Percentiles rank a stretch among this genome's conserved stretches.
Evolutionary conservation across 2,797 vertebrate genomes (phyloP).

Genomic region (Pteronotus mesoamericanus): DNA sequence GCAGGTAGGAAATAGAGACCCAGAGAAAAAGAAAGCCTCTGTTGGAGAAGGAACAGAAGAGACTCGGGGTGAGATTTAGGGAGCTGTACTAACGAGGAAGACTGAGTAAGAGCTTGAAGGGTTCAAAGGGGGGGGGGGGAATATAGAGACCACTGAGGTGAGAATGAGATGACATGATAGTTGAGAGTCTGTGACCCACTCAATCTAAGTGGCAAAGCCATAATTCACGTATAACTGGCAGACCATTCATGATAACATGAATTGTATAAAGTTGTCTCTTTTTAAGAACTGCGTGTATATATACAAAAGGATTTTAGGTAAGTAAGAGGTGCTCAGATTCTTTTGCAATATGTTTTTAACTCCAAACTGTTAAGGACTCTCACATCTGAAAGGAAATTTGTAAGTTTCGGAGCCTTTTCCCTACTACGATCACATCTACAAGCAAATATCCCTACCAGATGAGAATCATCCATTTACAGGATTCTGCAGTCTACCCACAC

Average conservation of each 20-base stretch:
- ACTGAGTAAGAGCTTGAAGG: neutral
- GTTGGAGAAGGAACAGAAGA: neutral
- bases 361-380: neutral
- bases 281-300: neutral
- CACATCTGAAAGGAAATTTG: neutral
- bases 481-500: neutral
- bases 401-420: neutral
- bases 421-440: neutral
- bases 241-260: neutral
- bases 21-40: neutral
- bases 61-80: fast-evolving
- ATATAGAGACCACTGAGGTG: neutral
- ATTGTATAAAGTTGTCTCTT: neutral
- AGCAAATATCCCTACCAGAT: neutral
- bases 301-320: neutral
- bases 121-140: fast-evolving
- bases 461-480: neutral
- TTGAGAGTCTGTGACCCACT: neutral
- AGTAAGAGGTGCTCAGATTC: neutral
- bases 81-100: neutral
- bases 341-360: neutral
- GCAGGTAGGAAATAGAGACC: neutral
- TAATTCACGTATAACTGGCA: neutral
- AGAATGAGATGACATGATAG: fast-evolving
- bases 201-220: neutral